These are phyloP conservation scores for Frankliniella intonsa DNA, from an alignment of 2,888 invertebrate species.

Conservation along the genomic window DNA sequence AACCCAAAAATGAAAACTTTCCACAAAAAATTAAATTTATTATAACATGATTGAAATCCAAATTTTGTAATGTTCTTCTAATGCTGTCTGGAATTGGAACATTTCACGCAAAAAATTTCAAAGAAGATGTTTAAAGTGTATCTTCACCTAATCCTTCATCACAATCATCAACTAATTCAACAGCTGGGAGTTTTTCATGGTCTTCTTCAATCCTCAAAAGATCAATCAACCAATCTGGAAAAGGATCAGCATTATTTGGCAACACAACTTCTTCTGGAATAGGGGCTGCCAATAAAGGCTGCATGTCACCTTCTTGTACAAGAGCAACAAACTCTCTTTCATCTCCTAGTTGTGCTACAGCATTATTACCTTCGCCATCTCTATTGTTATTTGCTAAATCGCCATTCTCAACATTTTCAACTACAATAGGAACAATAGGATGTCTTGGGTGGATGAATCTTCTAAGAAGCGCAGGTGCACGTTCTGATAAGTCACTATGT, in stretches of 20 bases:
- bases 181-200: neutral
- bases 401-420: conserved; percentile 49
- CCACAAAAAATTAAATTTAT: too few species aligned
- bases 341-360: conserved; percentile 36
- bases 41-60: too few species aligned
- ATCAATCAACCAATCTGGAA: neutral
- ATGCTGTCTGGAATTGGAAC: too few species aligned
- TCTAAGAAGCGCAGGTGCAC: neutral
- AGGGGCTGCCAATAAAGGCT: neutral
- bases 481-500: conserved; percentile 31
- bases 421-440: conserved; percentile 35
- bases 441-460: neutral
- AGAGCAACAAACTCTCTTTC: neutral
- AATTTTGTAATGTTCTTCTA: too few species aligned
- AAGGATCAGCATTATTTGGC: neutral
- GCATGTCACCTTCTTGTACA: neutral
- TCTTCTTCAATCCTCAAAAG: neutral
- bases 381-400: conserved; percentile 54
- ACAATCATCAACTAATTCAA: neutral
- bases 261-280: neutral
- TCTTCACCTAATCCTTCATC: neutral
- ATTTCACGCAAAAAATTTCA: neutral
- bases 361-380: conserved; percentile 51
- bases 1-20: too few species aligned
- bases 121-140: neutral